These are phyloP conservation scores for Pristionchus pacificus DNA, from an alignment of 1,140 invertebrate species.

Conservation along the genomic window DNA sequence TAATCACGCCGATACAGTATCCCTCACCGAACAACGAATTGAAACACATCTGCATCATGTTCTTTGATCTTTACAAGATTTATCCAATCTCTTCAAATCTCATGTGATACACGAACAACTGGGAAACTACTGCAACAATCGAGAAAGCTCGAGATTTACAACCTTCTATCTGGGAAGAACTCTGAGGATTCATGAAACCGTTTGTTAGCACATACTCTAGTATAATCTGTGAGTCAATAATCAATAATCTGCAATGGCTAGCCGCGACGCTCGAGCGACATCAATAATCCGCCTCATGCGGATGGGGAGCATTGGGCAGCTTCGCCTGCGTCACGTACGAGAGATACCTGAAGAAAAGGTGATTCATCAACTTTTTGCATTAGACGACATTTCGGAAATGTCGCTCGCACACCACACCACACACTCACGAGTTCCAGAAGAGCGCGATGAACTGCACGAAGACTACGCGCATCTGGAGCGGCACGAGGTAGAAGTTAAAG, in stretches of 20 bases:
- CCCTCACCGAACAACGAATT: too few species aligned
- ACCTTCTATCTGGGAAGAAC: neutral
- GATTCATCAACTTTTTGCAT: too few species aligned
- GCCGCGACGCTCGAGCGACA: too few species aligned
- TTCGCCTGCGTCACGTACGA: neutral
- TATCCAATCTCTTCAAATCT: too few species aligned
- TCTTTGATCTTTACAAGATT: too few species aligned
- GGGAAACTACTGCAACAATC: neutral
- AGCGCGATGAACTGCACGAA: slow-evolving; percentile 34
- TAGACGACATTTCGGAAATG: too few species aligned
- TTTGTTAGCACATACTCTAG: neutral
- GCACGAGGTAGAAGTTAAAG: slow-evolving; percentile 39
- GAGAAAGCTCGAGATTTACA: neutral
- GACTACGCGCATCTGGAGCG: slow-evolving; percentile 30
- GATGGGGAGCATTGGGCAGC: neutral
- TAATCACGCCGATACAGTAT: too few species aligned
- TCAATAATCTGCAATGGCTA: too few species aligned
- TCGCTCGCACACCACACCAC: too few species aligned
- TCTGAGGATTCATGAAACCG: neutral
- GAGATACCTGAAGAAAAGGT: too few species aligned
- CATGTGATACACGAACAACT: too few species aligned
- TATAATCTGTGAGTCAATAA: neutral
- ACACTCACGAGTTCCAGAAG: slow-evolving; percentile 36
- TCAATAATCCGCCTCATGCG: neutral
- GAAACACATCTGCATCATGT: too few species aligned